Percentiles rank a stretch among this genome's conserved stretches.
Evolutionary conservation across 1,140 invertebrate species (phyloP).

Genomic region (Holcopasites calliopsidis): DNA sequence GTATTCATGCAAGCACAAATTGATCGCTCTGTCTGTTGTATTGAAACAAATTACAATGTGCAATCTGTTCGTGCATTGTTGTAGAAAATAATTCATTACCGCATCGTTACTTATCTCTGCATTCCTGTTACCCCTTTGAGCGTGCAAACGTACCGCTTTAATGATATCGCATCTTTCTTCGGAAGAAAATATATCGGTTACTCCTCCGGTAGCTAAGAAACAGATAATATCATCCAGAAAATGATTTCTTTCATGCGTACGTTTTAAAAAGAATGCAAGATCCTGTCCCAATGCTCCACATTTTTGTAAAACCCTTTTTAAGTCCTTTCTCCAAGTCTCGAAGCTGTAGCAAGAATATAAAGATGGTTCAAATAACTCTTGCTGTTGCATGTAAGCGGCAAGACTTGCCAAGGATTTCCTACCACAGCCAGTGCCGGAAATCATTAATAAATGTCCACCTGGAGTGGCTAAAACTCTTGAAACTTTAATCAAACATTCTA

Average conservation of each 20-base stretch:
- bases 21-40: slow-evolving; percentile 81
- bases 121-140: slow-evolving; percentile 78
- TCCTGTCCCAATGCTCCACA: slow-evolving; percentile 80
- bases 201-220: slow-evolving; percentile 83
- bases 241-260: slow-evolving; percentile 82
- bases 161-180: slow-evolving; percentile 83
- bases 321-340: slow-evolving; percentile 82
- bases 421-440: slow-evolving; percentile 84
- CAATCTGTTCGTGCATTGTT: slow-evolving; percentile 83
- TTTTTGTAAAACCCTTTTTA: slow-evolving; percentile 82
- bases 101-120: slow-evolving; percentile 81
- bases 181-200: slow-evolving; percentile 82
- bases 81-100: slow-evolving; percentile 83
- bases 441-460: slow-evolving; percentile 79
- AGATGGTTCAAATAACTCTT: slow-evolving; percentile 82
- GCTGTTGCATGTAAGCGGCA: slow-evolving; percentile 82
- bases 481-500: slow-evolving; percentile 84
- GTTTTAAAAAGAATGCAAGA: slow-evolving; percentile 83
- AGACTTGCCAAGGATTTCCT: slow-evolving; percentile 82
- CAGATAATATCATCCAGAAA: slow-evolving; percentile 83
- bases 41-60: slow-evolving; percentile 86
- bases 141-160: slow-evolving; percentile 76
- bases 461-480: slow-evolving; percentile 82
- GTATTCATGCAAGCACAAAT: slow-evolving; percentile 79
- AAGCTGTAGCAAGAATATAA: slow-evolving; percentile 80